Evolutionary conservation across 2,888 invertebrate genomes (phyloP).

Genomic region (Microdon myrmicae): DNA sequence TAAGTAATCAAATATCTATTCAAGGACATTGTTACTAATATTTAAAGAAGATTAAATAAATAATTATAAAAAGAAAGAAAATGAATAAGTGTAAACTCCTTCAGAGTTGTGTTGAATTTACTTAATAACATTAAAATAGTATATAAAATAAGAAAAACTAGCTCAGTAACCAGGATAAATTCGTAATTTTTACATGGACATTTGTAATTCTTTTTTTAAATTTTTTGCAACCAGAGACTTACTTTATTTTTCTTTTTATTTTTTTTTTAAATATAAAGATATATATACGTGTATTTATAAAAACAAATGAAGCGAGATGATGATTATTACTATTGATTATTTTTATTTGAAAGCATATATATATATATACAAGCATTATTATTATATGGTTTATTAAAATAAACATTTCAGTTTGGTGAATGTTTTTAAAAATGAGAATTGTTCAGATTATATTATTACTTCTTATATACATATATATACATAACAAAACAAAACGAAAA

Average conservation of each 20-base stretch:
- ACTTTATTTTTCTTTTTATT: conserved; percentile 51
- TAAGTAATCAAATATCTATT: conserved; percentile 66
- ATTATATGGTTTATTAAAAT: conserved; percentile 14
- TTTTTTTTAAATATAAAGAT: neutral
- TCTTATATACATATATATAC: no score
- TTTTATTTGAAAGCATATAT: conserved; percentile 16
- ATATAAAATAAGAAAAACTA: conserved; percentile 57
- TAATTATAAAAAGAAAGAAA: conserved; percentile 40
- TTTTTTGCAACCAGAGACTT: conserved; percentile 51
- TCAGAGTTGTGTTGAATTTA: conserved; percentile 60
- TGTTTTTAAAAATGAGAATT: conserved; percentile 48
- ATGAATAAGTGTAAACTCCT: conserved; percentile 57
- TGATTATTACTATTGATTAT: conserved; percentile 15
- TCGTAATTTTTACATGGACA: conserved; percentile 55
- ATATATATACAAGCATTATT: neutral
- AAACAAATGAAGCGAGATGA: conserved; percentile 16
- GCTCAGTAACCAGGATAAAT: conserved; percentile 56
- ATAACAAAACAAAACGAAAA: no score
- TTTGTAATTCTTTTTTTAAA: conserved; percentile 53
- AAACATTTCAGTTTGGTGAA: conserved; percentile 52
- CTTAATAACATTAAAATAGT: conserved; percentile 55
- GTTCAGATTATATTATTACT: conserved; percentile 49
- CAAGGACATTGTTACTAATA: conserved; percentile 65
- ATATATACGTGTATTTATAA: conserved; percentile 39
- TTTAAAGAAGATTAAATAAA: conserved; percentile 28